Conservation (phyloP, 2,888 invertebrate species). For the Torymus texanus region DNA sequence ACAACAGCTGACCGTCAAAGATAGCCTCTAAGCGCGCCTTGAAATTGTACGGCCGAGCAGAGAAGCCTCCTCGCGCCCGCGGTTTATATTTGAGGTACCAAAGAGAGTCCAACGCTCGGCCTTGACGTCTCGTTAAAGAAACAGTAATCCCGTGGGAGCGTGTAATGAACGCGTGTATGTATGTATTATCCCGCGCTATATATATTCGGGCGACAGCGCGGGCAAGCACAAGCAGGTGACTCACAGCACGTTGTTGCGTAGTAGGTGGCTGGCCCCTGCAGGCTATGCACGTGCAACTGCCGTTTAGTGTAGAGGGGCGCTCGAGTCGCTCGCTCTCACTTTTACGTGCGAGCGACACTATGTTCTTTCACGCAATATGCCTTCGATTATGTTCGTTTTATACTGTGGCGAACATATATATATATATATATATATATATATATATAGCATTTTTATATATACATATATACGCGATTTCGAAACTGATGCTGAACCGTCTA, state of each 20-base stretch:
- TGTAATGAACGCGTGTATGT: no score
- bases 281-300: no score
- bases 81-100: background rate
- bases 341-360: conserved; percentile 16
- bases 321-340: conserved; percentile 30
- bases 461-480: no score
- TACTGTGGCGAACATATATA: background rate
- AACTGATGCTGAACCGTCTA: no score
- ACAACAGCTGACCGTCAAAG: no score
- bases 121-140: conserved; percentile 19
- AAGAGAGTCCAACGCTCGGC: background rate
- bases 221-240: background rate
- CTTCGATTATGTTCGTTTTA: conserved; percentile 25
- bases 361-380: background rate
- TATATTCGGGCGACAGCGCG: background rate
- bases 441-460: no score
- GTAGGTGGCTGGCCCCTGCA: conserved; percentile 19
- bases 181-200: no score
- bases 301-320: conserved; percentile 15
- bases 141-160: conserved; percentile 3
- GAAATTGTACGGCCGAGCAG: background rate
- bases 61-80: conserved; percentile 8
- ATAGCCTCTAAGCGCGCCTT: no score
- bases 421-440: no score
- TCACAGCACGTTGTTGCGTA: background rate